Evolutionary conservation across 2,888 invertebrate genomes (phyloP), one percentile per base, ranked within the genome.

Genomic region (Bibio marci): DNA sequence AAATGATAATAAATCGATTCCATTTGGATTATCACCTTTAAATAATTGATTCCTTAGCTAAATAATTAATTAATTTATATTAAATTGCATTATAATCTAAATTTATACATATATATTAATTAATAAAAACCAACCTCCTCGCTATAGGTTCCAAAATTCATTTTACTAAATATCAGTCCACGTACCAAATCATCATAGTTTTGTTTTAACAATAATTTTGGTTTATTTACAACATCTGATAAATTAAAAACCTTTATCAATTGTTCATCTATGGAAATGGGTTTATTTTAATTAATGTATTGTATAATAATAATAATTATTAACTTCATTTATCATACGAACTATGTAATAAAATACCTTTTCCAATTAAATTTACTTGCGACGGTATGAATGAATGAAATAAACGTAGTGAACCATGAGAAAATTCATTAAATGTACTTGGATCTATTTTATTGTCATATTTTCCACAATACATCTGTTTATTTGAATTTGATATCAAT

Each of bases 331-430:
- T n/a, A n/a, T n/a, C n/a, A n/a, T n/a, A n/a, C n/a, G n/a, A n/a
- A n/a, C n/a, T n/a, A n/a, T n/a, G n/a, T n/a, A n/a, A n/a, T n/a
- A n/a, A n/a, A n/a, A n/a, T n/a, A 50, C 51, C 14, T 43, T 47
- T 25, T 68, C 58, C 41, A 67, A 52, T 14, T 63, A 62, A 28
- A 5, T 44, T 27, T 11, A 42, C 30, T 35, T 34, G 7, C n/a
- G 18, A 17, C 11, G 43, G 43, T 7, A 35, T 33, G 27, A 74
- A 65, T 1, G 80, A 77, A 55, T 87, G 86, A 1, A 83, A 81
- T 52, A 81, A 77, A 49, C 86, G 64, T 62, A 79, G 77, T 10
- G 81, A 83, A 2, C 82, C 82, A 0, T 77, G 65, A 1, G 81
- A 70, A 54, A 85, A 86, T 50, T 78, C 81, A 44, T 79, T 76